phyloP scores from a whole-genome alignment of 2,888 invertebrate genomes.

The Xestobium rufovillosum region DNA sequence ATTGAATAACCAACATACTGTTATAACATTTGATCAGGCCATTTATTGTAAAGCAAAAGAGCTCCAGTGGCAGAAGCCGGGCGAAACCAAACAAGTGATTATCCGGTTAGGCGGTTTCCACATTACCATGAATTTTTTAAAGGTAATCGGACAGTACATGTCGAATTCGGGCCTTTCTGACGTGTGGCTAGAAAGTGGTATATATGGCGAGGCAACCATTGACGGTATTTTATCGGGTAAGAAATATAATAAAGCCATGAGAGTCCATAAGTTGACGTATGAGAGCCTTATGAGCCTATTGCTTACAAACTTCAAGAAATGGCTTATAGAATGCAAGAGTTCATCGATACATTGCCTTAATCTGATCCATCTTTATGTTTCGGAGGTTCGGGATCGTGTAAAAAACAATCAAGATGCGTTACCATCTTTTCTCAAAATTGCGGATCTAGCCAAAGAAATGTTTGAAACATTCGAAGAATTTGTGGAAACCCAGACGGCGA shows the following conservation, averaged over 20 bases:
- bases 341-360: conserved; percentile 11
- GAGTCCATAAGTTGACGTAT: conserved; percentile 22
- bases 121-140: conserved; percentile 20
- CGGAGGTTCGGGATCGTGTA: no score
- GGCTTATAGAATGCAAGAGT: conserved; percentile 18
- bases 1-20: conserved; percentile 12
- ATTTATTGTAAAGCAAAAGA: conserved; percentile 21
- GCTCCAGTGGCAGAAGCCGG: conserved; percentile 17
- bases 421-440: conserved; percentile 5
- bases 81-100: conserved; percentile 11
- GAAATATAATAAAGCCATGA: conserved; percentile 16
- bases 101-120: conserved; percentile 20
- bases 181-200: conserved; percentile 21
- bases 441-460: conserved; percentile 6
- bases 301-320: conserved; percentile 12
- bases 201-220: conserved; percentile 16
- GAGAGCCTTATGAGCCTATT: conserved; percentile 18
- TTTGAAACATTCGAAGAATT: conserved; percentile 12
- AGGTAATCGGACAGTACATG: conserved; percentile 21
- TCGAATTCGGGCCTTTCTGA: conserved; percentile 15
- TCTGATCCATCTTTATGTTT: conserved; percentile 2
- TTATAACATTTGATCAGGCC: conserved; percentile 20
- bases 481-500: conserved; percentile 11
- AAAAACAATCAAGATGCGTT: no score
- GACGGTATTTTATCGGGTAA: conserved; percentile 14